Conservation (phyloP, 2,113 vertebrate genomes). For the Microtus richardsoni region DNA sequence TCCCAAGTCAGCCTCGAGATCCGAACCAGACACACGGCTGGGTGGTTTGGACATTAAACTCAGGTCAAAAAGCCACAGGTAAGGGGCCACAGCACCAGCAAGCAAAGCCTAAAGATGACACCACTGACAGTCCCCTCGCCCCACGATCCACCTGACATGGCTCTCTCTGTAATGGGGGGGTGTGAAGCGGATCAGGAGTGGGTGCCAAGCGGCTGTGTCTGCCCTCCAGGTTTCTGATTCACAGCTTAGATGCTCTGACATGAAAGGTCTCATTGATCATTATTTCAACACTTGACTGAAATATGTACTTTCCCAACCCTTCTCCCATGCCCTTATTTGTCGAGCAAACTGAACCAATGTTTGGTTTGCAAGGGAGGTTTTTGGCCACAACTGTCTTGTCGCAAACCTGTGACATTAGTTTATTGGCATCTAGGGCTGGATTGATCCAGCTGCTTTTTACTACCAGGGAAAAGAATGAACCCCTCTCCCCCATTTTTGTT, state of each 20-base stretch:
- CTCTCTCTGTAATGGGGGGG: conserved; percentile 50
- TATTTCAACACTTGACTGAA: conserved; percentile 78
- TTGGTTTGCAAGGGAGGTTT: not conserved
- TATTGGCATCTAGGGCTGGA: not conserved
- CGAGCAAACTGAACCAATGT: conserved; percentile 47
- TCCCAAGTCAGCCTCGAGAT: conserved; percentile 24
- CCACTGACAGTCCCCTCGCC: not conserved
- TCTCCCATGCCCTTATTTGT: conserved; percentile 65
- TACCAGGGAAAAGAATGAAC: not conserved
- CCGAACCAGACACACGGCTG: not conserved
- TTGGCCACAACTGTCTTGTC: not conserved
- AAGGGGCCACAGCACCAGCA: conserved; percentile 3
- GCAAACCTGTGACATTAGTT: not conserved
- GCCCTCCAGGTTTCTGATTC: conserved; percentile 73
- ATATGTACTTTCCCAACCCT: conserved; percentile 68
- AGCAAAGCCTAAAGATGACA: conserved; percentile 58
- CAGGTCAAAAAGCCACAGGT: conserved; percentile 31
- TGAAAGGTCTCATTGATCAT: conserved; percentile 75
- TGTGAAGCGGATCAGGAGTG: conserved; percentile 2
- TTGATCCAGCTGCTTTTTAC: conserved; percentile 7
- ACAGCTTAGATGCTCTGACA: conserved; percentile 69
- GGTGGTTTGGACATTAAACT: conserved; percentile 12
- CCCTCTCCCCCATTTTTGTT: not conserved
- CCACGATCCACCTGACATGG: not conserved
- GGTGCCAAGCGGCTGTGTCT: conserved; percentile 70